These are phyloP conservation scores for Toxotes jaculatrix DNA, from an alignment of 2,113 vertebrate species.

Conservation along the genomic window DNA sequence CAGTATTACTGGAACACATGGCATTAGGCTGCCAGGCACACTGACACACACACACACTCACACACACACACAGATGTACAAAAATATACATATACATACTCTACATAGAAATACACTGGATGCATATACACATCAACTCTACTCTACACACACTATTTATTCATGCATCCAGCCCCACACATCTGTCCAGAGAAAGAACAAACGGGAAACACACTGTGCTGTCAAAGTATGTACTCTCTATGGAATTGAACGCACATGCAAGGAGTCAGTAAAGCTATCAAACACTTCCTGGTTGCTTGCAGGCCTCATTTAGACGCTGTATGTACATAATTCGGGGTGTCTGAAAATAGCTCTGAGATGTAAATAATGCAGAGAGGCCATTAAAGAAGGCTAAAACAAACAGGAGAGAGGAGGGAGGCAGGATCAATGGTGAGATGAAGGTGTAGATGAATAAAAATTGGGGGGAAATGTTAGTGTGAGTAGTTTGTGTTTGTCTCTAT, in stretches of 20 bases:
- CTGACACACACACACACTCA: constrained; percentile 30
- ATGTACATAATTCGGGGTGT: constrained; percentile 67
- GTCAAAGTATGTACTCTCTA: constrained; percentile 4
- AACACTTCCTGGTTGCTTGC: constrained; percentile 53
- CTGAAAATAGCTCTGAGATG: constrained; percentile 69
- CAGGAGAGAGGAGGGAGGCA: constrained; percentile 1
- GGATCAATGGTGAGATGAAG: constrained; percentile 25
- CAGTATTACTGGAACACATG: constrained; percentile 65
- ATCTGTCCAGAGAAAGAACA: constrained; percentile 40
- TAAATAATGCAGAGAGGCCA: constrained; percentile 72
- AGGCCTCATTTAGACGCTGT: constrained; percentile 55
- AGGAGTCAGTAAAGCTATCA: constrained; percentile 50
- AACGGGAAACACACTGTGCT: not conserved
- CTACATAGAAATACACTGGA: constrained; percentile 12
- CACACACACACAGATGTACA: constrained; percentile 18
- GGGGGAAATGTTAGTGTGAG: constrained; percentile 1
- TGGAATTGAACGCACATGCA: constrained; percentile 12
- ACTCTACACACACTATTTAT: constrained; percentile 10
- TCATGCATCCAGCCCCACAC: constrained; percentile 19
- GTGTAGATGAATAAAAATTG: constrained; percentile 24
- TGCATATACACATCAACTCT: not conserved
- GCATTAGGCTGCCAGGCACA: constrained; percentile 47
- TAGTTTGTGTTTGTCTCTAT: not conserved
- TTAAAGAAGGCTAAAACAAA: constrained; percentile 61
- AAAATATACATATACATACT: constrained; percentile 17